phyloP scores from a whole-genome alignment of 2,888 invertebrate species.

The Nemurella pictetii region DNA sequence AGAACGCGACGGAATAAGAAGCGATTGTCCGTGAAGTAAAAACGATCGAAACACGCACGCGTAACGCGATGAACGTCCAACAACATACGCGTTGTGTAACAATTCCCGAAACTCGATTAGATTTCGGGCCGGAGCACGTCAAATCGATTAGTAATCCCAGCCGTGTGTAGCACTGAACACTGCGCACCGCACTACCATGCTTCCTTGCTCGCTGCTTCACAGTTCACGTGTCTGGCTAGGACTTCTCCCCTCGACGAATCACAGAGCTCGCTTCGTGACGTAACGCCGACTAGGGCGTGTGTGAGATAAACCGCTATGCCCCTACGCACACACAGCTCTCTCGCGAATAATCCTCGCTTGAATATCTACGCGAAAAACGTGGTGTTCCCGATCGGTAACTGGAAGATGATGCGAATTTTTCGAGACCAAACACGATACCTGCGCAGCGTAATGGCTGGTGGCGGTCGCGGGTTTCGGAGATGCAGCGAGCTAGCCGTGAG shows the following conservation, averaged over 20 bases:
- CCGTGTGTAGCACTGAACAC: constrained; percentile 47
- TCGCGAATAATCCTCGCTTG: neutral
- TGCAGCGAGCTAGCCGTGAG: neutral
- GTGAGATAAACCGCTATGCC: constrained; percentile 23
- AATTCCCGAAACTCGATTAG: neutral
- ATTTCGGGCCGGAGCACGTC: constrained; percentile 12
- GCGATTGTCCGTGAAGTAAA: neutral
- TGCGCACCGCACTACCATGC: constrained; percentile 55
- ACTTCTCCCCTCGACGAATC: constrained; percentile 51
- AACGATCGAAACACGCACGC: neutral
- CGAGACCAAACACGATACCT: neutral
- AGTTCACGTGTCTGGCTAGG: constrained; percentile 57
- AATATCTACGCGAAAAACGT: neutral
- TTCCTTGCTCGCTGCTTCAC: constrained; percentile 50
- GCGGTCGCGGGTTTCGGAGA: neutral
- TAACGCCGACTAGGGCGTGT: constrained; percentile 49
- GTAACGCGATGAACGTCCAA: neutral
- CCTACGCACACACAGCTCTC: constrained; percentile 11
- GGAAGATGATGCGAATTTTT: neutral
- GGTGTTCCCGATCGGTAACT: neutral
- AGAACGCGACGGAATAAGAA: neutral
- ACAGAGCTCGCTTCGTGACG: constrained; percentile 50
- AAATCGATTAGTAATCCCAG: constrained; percentile 26
- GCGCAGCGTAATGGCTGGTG: neutral
- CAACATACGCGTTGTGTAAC: neutral